A percentile compares a stretch with the other conserved stretches of the same genome.
Conservation (phyloP, 2,113 vertebrate genomes). For the Anoplopoma fimbria region DNA sequence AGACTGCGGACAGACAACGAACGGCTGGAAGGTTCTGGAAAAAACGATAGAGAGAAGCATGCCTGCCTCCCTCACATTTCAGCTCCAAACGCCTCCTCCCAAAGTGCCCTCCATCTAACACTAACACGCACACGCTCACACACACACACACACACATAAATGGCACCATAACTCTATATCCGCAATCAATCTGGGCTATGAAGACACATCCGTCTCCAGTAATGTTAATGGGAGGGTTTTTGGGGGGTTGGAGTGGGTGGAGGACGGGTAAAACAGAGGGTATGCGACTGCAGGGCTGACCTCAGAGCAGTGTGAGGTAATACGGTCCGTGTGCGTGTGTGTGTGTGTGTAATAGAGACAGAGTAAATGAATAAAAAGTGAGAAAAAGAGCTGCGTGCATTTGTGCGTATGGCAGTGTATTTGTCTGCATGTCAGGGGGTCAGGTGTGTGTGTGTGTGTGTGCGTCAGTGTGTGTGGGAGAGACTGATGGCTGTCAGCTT, state of each 20-base stretch:
- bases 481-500: slow-evolving; percentile 99
- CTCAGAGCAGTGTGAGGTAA: slow-evolving; percentile 87
- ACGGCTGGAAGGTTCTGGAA: slow-evolving; percentile 80
- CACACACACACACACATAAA: slow-evolving; percentile 79
- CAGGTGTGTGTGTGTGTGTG: slow-evolving; percentile 47
- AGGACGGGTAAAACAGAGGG: slow-evolving; percentile 95
- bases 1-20: slow-evolving; percentile 77
- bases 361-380: slow-evolving; percentile 56
- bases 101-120: slow-evolving; percentile 91
- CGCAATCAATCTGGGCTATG: slow-evolving; percentile 99
- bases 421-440: slow-evolving; percentile 56
- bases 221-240: slow-evolving; percentile 93
- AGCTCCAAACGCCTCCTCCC: slow-evolving; percentile 85
- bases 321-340: slow-evolving; percentile 28
- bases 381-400: slow-evolving; percentile 33
- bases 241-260: slow-evolving; percentile 80
- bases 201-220: slow-evolving; percentile 99
- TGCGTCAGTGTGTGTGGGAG: slow-evolving; percentile 69
- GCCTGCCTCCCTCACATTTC: slow-evolving; percentile 91
- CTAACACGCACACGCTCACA: slow-evolving; percentile 37
- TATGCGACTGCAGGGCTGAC: slow-evolving; percentile 92
- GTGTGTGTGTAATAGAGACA: slow-evolving; percentile 48
- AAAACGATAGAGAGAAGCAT: slow-evolving; percentile 76
- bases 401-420: slow-evolving; percentile 32
- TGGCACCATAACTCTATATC: slow-evolving; percentile 98